These are phyloP conservation scores for Sepioteuthis lessoniana DNA, from an alignment of 2,888 invertebrate genomes.

Conservation along the genomic window DNA sequence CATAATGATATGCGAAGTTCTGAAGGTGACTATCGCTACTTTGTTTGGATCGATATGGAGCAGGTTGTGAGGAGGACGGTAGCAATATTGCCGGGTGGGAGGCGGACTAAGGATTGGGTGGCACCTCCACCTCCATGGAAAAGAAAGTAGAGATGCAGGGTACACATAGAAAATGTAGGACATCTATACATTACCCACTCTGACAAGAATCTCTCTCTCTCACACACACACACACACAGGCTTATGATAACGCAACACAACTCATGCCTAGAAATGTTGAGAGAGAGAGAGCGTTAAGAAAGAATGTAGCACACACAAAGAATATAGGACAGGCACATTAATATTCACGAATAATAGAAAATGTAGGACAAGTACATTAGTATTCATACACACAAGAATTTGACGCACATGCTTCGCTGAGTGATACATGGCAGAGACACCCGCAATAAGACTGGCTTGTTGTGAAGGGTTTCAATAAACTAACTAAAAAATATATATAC, in stretches of 20 bases:
- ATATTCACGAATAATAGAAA: conserved; percentile 20
- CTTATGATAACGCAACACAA: too few species aligned
- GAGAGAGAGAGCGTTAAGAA: neutral
- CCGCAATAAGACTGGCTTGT: too few species aligned
- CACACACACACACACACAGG: too few species aligned
- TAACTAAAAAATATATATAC: too few species aligned
- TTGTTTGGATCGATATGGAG: conserved; percentile 44
- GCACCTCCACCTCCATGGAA: neutral
- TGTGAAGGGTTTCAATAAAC: too few species aligned
- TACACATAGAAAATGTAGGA: conserved; percentile 20
- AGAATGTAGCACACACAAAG: neutral
- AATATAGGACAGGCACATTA: conserved; percentile 33
- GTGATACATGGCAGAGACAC: too few species aligned
- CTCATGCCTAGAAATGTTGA: too few species aligned
- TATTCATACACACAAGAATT: conserved; percentile 33
- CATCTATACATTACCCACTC: neutral
- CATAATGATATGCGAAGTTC: conserved; percentile 46
- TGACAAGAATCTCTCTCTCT: neutral
- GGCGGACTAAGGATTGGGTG: neutral
- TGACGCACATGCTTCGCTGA: neutral
- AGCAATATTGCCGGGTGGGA: conserved; percentile 16
- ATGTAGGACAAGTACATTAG: conserved; percentile 12
- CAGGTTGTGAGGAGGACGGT: conserved; percentile 34
- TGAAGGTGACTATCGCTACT: conserved; percentile 43
- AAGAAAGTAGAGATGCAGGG: neutral